A percentile compares a stretch with the other conserved stretches of the same genome.
Conservation (phyloP, 2,888 invertebrate genomes). For the Catonia carolina region DNA sequence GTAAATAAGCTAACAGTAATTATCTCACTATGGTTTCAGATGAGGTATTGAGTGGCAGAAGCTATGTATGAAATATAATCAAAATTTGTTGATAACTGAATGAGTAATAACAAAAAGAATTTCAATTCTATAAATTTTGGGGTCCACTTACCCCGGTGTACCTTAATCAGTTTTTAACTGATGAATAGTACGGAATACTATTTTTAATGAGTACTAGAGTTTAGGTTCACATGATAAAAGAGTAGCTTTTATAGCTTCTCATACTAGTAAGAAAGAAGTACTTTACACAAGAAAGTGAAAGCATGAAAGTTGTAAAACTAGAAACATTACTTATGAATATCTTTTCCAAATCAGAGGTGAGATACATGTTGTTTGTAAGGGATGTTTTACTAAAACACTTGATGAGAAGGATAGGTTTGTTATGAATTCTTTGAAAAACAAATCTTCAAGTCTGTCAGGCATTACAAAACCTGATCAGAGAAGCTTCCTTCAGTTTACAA, state of each 20-base stretch:
- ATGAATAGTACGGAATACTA: constrained; percentile 6
- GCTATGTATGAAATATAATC: no score
- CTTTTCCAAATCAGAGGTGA: constrained; percentile 8
- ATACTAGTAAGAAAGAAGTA: constrained; percentile 8
- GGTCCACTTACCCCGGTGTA: no score
- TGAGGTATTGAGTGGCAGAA: no score
- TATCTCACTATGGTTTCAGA: no score
- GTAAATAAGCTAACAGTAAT: no score
- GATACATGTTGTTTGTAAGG: constrained; percentile 6
- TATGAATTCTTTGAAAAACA: constrained; percentile 7
- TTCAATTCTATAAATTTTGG: no score
- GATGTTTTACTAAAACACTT: constrained; percentile 17
- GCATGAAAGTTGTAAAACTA: background rate
- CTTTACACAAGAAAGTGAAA: background rate
- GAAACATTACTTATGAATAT: constrained; percentile 3
- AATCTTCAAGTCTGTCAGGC: constrained; percentile 7
- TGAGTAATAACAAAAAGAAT: no score
- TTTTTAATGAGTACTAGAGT: constrained; percentile 20
- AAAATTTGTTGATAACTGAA: no score
- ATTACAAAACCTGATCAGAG: constrained; percentile 12
- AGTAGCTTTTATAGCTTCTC: constrained; percentile 14
- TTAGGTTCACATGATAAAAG: constrained; percentile 16
- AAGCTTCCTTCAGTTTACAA: constrained; percentile 8
- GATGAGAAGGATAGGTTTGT: constrained; percentile 21
- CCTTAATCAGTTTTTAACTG: background rate